phyloP scores from a whole-genome alignment of 2,113 vertebrate species.

The Microcebus tavaratra region DNA sequence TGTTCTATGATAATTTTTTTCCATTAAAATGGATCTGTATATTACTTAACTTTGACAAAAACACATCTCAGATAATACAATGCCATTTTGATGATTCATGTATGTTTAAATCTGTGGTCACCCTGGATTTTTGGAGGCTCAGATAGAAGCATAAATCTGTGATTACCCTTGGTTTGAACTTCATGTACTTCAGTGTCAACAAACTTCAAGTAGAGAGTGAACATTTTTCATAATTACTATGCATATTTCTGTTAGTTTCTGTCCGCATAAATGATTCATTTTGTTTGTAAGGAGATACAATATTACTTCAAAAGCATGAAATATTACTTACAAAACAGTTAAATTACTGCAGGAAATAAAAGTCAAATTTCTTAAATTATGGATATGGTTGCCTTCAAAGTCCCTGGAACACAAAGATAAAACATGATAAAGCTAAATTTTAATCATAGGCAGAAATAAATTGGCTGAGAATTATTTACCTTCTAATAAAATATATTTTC shows the following conservation, averaged over 20 bases:
- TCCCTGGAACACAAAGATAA: slow-evolving; percentile 87
- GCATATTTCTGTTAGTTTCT: background rate
- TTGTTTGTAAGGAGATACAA: background rate
- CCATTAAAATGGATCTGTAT: background rate
- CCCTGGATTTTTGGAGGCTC: too few relatives aligned
- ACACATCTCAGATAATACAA: background rate
- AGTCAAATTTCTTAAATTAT: slow-evolving; percentile 91
- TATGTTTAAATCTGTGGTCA: background rate
- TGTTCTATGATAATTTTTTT: background rate
- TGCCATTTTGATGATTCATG: background rate
- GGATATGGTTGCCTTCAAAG: slow-evolving; percentile 94
- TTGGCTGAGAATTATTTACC: slow-evolving; percentile 4
- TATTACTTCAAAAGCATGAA: slow-evolving; percentile 86
- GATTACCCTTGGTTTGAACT: background rate
- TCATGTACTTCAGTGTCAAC: background rate
- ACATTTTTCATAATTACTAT: background rate
- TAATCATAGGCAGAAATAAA: slow-evolving; percentile 59
- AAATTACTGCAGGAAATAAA: slow-evolving; percentile 93
- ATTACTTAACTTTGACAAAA: background rate
- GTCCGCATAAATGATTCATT: background rate
- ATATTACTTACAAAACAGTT: slow-evolving; percentile 95
- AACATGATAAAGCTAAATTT: slow-evolving; percentile 45
- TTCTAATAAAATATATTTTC: slow-evolving; percentile 34
- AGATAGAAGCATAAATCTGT: background rate
- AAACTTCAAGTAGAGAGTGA: background rate